phyloP scores from a whole-genome alignment of 2,113 vertebrate genomes.

The Formicarius rufipectus region DNA sequence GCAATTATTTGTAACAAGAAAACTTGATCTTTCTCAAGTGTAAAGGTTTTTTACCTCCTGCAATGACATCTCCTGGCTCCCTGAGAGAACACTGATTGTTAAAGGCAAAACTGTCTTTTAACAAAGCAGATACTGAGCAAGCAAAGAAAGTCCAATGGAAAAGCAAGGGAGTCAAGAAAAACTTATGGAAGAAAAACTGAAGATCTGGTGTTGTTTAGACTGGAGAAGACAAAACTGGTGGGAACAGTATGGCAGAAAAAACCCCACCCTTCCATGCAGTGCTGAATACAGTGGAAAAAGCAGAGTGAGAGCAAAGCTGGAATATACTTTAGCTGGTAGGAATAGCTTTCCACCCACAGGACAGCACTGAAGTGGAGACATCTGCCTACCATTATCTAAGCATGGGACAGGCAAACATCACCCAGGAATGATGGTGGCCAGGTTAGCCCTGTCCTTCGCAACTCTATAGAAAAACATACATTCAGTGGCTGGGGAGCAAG shows the following conservation, averaged over 20 bases:
- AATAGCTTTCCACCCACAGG: neutral
- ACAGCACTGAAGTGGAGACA: neutral
- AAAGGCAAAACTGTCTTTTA: neutral
- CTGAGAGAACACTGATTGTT: neutral
- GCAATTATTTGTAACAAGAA: neutral
- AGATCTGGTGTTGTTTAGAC: neutral
- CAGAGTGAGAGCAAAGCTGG: neutral
- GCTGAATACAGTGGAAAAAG: neutral
- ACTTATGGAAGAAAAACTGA: neutral
- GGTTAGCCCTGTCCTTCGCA: neutral
- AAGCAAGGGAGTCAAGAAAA: neutral
- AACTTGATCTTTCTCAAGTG: neutral
- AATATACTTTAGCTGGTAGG: neutral
- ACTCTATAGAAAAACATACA: neutral
- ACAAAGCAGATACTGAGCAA: neutral
- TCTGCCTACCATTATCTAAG: neutral
- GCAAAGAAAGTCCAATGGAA: neutral
- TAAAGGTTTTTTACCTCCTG: neutral
- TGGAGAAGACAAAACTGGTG: neutral
- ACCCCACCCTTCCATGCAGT: fast-evolving
- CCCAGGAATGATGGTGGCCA: fast-evolving
- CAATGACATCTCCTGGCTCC: neutral
- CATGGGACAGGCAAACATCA: neutral
- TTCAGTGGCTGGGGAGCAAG: fast-evolving
- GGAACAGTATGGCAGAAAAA: fast-evolving